A percentile compares a stretch with the other conserved stretches of the same genome.
Conservation (phyloP, 2,797 vertebrate species). For the Momotus momota region DNA sequence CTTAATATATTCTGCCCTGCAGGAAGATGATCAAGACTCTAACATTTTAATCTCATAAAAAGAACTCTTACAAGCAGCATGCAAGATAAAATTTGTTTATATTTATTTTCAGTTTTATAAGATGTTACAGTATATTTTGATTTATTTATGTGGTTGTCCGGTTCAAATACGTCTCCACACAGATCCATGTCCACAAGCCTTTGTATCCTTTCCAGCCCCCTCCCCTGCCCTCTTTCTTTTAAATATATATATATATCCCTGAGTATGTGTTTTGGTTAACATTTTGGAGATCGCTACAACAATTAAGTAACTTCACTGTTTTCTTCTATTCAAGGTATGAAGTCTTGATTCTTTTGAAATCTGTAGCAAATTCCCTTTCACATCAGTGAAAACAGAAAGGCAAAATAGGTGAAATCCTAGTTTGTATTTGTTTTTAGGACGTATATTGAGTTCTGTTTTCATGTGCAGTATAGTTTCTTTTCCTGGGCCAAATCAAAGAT, state of each 20-base stretch:
- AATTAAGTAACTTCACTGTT: not conserved
- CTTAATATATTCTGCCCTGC: not conserved
- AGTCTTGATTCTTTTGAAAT: not conserved
- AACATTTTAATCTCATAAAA: not conserved
- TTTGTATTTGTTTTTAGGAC: not conserved
- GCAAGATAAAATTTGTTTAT: not conserved
- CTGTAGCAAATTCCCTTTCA: not conserved
- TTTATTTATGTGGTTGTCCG: not conserved
- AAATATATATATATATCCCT: not conserved
- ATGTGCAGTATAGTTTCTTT: not conserved
- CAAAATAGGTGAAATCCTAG: not conserved
- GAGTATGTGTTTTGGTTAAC: not conserved
- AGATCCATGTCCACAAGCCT: not conserved
- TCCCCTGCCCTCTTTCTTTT: not conserved
- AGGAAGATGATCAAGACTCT: not conserved
- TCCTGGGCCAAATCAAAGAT: not conserved
- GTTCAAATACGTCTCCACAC: not conserved
- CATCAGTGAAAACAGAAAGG: not conserved
- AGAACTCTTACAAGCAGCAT: not conserved
- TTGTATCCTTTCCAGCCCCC: not conserved
- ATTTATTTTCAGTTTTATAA: not conserved
- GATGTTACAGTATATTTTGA: not conserved
- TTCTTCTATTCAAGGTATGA: not conserved
- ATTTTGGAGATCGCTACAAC: not conserved
- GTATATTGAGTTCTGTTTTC: not conserved